A percentile compares a stretch with the other conserved stretches of the same genome.
phyloP scores from a whole-genome alignment of 2,888 invertebrate genomes.

The Metalampra italica region DNA sequence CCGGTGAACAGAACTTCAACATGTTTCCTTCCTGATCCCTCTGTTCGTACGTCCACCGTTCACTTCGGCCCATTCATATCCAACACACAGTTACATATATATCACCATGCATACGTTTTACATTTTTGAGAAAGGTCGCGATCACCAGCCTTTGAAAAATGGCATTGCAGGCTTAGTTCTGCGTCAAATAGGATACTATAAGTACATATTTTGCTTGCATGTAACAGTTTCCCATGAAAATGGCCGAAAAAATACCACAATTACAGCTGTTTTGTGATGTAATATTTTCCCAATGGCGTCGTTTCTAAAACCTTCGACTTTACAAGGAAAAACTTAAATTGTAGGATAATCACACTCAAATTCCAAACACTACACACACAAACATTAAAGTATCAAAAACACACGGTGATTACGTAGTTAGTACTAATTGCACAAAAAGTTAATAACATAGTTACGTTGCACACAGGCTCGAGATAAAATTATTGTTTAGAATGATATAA shows the following conservation, averaged over 20 bases:
- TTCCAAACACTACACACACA: neutral
- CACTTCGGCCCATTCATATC: constrained; percentile 22
- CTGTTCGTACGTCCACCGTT: constrained; percentile 21
- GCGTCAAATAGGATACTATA: no score
- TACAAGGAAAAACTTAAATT: constrained; percentile 14
- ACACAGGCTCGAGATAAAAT: constrained; percentile 22
- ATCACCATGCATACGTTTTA: constrained; percentile 25
- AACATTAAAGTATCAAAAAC: constrained; percentile 10
- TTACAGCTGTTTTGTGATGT: neutral
- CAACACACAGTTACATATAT: constrained; percentile 21
- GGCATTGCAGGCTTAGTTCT: neutral
- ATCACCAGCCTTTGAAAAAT: neutral
- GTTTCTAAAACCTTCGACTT: constrained; percentile 3
- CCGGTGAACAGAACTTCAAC: constrained; percentile 81
- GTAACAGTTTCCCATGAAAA: no score
- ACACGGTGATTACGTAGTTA: constrained; percentile 22
- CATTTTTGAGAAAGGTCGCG: constrained; percentile 31
- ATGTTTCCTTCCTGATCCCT: constrained; percentile 58
- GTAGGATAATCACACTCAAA: neutral
- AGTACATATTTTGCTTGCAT: no score
- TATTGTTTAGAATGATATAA: constrained; percentile 25
- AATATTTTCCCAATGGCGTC: neutral
- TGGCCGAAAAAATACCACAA: no score
- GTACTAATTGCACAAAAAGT: constrained; percentile 21
- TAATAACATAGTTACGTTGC: constrained; percentile 23